These are phyloP conservation scores for Blastobasis lacticolella DNA, from an alignment of 2,888 invertebrate genomes.

Conservation along the genomic window DNA sequence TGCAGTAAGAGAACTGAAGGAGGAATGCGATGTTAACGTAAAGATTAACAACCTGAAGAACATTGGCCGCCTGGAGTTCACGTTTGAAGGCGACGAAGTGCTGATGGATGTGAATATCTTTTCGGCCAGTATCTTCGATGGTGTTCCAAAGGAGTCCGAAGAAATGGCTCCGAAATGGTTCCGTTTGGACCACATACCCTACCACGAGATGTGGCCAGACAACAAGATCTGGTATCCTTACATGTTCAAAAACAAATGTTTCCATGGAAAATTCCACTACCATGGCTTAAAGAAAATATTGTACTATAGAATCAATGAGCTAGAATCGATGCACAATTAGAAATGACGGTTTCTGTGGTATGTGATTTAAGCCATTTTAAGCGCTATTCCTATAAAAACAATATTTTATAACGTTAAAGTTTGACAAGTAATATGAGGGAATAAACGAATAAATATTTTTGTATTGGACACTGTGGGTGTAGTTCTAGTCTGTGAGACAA, in stretches of 20 bases:
- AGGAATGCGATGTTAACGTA: constrained; percentile 76
- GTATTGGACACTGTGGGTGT: too few relatives aligned
- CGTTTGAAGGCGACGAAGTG: constrained; percentile 74
- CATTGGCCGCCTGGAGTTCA: constrained; percentile 77
- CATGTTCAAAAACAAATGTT: constrained; percentile 72
- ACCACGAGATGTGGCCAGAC: constrained; percentile 82
- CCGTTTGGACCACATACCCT: constrained; percentile 74
- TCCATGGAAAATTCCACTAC: constrained; percentile 77
- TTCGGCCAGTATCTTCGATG: constrained; percentile 65
- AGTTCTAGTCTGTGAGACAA: too few relatives aligned
- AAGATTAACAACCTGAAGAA: constrained; percentile 62
- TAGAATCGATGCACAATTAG: constrained; percentile 40
- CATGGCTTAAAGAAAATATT: constrained; percentile 67
- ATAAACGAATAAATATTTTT: too few relatives aligned
- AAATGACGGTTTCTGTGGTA: neutral
- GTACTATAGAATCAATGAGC: constrained; percentile 44
- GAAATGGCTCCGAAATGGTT: constrained; percentile 86
- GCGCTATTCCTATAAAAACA: too few relatives aligned
- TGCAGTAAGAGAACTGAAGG: constrained; percentile 79
- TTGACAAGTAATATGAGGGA: too few relatives aligned
- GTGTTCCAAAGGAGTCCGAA: constrained; percentile 75
- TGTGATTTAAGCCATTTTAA: too few relatives aligned
- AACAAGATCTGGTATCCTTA: constrained; percentile 79
- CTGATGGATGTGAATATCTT: constrained; percentile 81
- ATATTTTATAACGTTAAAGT: too few relatives aligned